Base-by-base conservation (phyloP, 2,888 invertebrate genomes). In the Coelinius sp. region DNA sequence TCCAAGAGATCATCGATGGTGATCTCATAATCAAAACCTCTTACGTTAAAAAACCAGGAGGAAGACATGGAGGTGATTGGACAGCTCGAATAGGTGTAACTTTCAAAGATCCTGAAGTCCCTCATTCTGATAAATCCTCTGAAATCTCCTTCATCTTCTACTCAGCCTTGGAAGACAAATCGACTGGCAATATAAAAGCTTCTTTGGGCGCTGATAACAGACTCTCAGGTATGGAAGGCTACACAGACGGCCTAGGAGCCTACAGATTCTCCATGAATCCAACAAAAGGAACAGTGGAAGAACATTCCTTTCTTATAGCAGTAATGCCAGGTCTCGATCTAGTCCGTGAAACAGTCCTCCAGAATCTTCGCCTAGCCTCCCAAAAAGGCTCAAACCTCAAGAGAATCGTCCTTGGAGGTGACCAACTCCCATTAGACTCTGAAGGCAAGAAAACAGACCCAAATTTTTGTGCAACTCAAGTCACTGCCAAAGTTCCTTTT, bases 61-160 rank as follows among this genome's bases (percentile, higher is more conserved):
- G 95, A 0, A 89, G 91, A 35, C 92, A 94, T 83, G 97, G 97
- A 1, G 97, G 97, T 0, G 97, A 97, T 82, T 98, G 98, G 98
- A 96, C 97, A 0, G 95, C 95, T 0, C 90, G 96, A 77, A 92
- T 99, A 65, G 89, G 90, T 68, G 93, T 94, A 0, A 89, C 89
- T 70, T 78, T 86, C 0, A 88, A 88, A 44, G 81, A 82, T 68
- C 81, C 83, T 6, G 79, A 81, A 62, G 71, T 85, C n/a, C 74
- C 81, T 17, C 87, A 88, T 0, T 89, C 90, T 46, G 75, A 78
- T 7, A 35, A 52, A 53, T 17, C 53, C 20, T 38, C 38, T 10
- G 91, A 91, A 1, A 90, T 94, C 22, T 93, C 94, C 0, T 80
- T 97, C 0, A 88, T 96, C 17, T 95, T 95, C 92, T 97, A 97